phyloP scores from a whole-genome alignment of 2,113 vertebrate species.

The Cryptomyrus ogoouensis region DNA sequence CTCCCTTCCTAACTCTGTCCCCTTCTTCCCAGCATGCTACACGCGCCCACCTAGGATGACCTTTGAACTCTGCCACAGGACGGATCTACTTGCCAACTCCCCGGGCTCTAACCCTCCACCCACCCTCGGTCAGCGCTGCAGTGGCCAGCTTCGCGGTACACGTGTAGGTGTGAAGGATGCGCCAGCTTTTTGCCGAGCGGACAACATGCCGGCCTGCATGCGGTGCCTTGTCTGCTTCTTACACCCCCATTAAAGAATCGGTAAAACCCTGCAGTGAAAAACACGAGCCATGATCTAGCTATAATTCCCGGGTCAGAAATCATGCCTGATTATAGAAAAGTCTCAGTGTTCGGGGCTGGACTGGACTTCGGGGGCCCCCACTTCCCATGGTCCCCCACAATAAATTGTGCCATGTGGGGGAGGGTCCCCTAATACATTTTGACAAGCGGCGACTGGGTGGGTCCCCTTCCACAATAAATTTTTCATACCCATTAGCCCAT shows the following conservation, averaged over 20 bases:
- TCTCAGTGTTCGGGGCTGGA: background rate
- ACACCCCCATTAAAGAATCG: background rate
- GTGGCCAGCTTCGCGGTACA: background rate
- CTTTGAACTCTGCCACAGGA: slow-evolving; percentile 48
- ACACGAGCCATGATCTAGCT: background rate
- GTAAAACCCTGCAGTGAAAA: background rate
- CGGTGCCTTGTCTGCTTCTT: background rate
- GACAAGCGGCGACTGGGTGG: background rate
- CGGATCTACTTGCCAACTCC: background rate
- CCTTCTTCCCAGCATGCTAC: slow-evolving; percentile 70
- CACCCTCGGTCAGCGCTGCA: background rate
- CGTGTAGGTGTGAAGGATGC: background rate
- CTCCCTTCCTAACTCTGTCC: slow-evolving; percentile 79
- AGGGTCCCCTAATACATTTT: background rate
- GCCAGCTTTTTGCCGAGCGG: background rate
- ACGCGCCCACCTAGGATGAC: slow-evolving; percentile 76
- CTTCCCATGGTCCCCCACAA: background rate
- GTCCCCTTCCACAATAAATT: background rate
- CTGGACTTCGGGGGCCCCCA: background rate
- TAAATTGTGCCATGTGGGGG: background rate
- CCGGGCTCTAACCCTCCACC: background rate
- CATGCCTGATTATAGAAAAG: background rate
- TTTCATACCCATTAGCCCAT: background rate
- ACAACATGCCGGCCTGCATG: background rate
- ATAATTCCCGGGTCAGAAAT: background rate